Evolutionary conservation across 2,888 invertebrate species (phyloP).

Genomic region (Cerastis rubricosa): DNA sequence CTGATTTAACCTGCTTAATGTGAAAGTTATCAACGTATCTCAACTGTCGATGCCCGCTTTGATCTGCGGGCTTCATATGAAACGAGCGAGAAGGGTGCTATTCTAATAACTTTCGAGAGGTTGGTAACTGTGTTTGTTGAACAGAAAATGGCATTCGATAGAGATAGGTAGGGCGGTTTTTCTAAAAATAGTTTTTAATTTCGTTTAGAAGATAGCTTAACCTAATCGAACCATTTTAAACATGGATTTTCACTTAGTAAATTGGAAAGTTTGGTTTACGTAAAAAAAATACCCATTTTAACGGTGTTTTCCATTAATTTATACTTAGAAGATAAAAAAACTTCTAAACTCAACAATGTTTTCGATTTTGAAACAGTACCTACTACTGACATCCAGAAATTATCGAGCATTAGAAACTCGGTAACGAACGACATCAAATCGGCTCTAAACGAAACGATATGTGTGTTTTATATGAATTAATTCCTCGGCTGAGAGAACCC

Average conservation of each 20-base stretch:
- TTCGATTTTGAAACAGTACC: background rate
- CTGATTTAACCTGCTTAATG: conserved; percentile 67
- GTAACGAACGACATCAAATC: conserved; percentile 68
- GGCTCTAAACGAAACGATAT: conserved; percentile 76
- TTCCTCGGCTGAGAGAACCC: conserved; percentile 87
- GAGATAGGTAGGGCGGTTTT: background rate
- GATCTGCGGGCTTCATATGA: conserved; percentile 75
- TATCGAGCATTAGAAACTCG: conserved; percentile 59
- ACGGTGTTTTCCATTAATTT: background rate
- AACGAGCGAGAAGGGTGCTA: conserved; percentile 69
- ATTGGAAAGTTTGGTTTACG: too few species aligned
- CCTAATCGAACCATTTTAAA: background rate
- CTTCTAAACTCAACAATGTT: background rate
- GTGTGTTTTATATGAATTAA: conserved; percentile 90
- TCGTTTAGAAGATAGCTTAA: background rate
- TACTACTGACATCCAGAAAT: background rate
- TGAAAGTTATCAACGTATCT: conserved; percentile 74
- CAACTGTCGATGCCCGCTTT: conserved; percentile 78
- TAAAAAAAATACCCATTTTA: too few species aligned
- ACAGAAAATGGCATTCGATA: background rate
- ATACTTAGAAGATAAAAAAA: background rate
- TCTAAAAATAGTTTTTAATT: background rate
- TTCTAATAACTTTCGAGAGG: conserved; percentile 45
- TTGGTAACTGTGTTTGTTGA: background rate
- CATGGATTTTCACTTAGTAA: background rate